Evolutionary conservation across 2,888 invertebrate genomes (phyloP).

Genomic region (Tiliacea aurago): DNA sequence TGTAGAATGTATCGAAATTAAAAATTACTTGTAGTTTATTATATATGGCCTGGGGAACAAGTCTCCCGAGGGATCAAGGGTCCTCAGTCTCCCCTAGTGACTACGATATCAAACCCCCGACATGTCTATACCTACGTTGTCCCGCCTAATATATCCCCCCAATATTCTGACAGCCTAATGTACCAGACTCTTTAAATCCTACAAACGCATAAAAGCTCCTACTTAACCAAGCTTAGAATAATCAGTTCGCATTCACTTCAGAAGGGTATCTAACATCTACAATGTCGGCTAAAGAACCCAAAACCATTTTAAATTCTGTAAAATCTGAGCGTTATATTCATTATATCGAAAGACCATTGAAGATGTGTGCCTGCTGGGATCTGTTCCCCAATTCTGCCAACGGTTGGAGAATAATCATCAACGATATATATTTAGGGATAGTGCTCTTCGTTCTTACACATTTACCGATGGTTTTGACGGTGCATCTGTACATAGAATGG

Average conservation of each 20-base stretch:
- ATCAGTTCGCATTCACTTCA: slow-evolving; percentile 9
- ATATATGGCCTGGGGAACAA: no score
- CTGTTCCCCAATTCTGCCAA: slow-evolving; percentile 74
- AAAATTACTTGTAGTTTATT: no score
- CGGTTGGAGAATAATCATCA: slow-evolving; percentile 71
- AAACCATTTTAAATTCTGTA: slow-evolving; percentile 30
- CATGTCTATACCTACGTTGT: no score
- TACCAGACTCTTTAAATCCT: slow-evolving; percentile 30
- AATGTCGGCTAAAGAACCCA: slow-evolving; percentile 38
- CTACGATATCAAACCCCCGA: no score
- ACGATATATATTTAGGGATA: slow-evolving; percentile 76
- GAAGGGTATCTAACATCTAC: slow-evolving; percentile 2
- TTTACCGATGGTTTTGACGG: slow-evolving; percentile 69
- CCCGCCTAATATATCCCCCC: not conserved
- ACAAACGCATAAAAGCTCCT: slow-evolving; percentile 19
- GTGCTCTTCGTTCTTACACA: slow-evolving; percentile 77
- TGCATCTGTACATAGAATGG: slow-evolving; percentile 81
- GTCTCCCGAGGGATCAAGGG: no score
- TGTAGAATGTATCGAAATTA: no score
- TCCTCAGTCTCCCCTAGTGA: no score
- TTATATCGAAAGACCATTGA: slow-evolving; percentile 77
- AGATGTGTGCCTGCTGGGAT: slow-evolving; percentile 83
- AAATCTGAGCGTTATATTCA: slow-evolving; percentile 69
- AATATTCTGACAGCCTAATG: not conserved
- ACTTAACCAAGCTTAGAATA: not conserved